Conservation (phyloP, 2,113 vertebrate genomes). For the Python bivittatus region DNA sequence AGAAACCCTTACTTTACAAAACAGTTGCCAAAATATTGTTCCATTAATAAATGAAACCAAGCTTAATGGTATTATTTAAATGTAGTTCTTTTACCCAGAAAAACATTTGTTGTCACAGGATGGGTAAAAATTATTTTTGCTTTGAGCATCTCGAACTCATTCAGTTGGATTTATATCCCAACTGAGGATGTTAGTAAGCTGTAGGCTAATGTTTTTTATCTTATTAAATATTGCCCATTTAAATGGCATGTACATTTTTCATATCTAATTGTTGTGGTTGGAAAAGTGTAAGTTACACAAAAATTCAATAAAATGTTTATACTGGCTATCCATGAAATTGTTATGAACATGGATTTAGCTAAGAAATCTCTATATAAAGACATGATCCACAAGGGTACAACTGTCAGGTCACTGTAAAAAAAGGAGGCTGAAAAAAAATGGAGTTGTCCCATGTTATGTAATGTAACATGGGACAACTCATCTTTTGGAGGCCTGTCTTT, state of each 20-base stretch:
- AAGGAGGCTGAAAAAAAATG: too few relatives aligned
- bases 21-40: not conserved
- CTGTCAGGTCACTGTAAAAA: not conserved
- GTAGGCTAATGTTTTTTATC: constrained; percentile 62
- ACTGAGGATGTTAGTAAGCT: constrained; percentile 54
- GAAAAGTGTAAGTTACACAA: constrained; percentile 51
- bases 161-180: constrained; percentile 61
- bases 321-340: constrained; percentile 32
- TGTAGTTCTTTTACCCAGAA: constrained; percentile 3
- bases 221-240: constrained; percentile 66
- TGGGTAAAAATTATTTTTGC: constrained; percentile 43
- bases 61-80: not conserved
- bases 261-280: constrained; percentile 61
- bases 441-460: too few relatives aligned
- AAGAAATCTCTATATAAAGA: not conserved
- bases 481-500: too few relatives aligned
- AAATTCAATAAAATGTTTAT: constrained; percentile 55
- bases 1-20: not conserved
- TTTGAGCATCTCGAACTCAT: constrained; percentile 56
- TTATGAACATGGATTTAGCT: constrained; percentile 7
- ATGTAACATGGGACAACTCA: too few relatives aligned
- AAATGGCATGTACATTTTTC: constrained; percentile 52
- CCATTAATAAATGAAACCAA: not conserved
- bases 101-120: constrained; percentile 20
- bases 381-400: not conserved